These are phyloP conservation scores for Aselliscus stoliczkanus DNA, from an alignment of 2,797 vertebrate genomes.

Conservation along the genomic window DNA sequence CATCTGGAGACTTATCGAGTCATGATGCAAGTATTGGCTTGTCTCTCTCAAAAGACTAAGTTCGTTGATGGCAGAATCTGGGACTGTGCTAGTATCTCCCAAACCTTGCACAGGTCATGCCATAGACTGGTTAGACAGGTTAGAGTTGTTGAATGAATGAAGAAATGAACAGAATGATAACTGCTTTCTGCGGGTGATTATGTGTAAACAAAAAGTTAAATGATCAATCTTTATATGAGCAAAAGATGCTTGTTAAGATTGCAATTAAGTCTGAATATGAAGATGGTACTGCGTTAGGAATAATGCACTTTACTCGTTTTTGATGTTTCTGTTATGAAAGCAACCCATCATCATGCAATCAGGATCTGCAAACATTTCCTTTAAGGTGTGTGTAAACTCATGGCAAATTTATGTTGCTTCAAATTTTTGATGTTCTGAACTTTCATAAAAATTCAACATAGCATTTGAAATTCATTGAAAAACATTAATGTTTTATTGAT, in stretches of 20 bases:
- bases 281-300: constrained; percentile 22
- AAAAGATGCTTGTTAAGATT: constrained; percentile 41
- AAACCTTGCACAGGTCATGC: neutral
- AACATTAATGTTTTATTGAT: neutral
- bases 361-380: constrained; percentile 52
- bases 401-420: neutral
- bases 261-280: constrained; percentile 56
- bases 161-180: constrained; percentile 25
- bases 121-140: neutral
- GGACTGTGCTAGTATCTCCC: neutral
- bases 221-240: constrained; percentile 36
- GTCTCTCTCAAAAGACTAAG: neutral
- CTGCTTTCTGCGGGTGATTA: constrained; percentile 36
- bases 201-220: constrained; percentile 43
- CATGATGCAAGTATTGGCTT: neutral
- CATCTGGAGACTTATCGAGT: neutral
- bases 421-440: constrained; percentile 11
- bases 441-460: constrained; percentile 14
- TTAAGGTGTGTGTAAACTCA: constrained; percentile 38
- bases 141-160: neutral
- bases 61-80: neutral
- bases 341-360: constrained; percentile 51
- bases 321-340: constrained; percentile 32
- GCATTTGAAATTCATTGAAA: neutral
- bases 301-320: constrained; percentile 48